A percentile compares a stretch with the other conserved stretches of the same genome.
Conservation (phyloP, 2,888 invertebrate genomes). For the Lamellibrachia satsuma region DNA sequence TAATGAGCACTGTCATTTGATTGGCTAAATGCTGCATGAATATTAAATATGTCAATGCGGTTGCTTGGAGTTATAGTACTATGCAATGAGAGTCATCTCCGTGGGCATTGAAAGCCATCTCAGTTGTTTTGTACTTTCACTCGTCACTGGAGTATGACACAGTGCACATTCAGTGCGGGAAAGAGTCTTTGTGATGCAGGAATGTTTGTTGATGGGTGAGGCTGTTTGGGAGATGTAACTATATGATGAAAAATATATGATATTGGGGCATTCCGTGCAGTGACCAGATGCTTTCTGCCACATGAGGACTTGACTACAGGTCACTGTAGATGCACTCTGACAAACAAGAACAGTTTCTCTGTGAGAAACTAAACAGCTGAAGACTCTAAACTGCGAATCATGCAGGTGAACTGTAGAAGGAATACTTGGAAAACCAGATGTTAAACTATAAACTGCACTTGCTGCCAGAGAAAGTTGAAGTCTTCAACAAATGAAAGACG, state of each 20-base stretch:
- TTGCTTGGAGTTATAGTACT: neutral
- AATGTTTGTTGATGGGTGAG: neutral
- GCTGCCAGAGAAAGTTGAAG: neutral
- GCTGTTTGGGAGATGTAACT: neutral
- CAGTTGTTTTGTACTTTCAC: neutral
- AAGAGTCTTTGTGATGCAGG: neutral
- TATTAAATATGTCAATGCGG: neutral
- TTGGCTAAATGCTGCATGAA: neutral
- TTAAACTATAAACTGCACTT: neutral
- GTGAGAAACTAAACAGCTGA: neutral
- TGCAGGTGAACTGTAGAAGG: neutral
- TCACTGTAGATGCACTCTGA: neutral
- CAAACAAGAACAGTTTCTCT: neutral
- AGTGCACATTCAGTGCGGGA: neutral
- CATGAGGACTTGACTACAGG: neutral
- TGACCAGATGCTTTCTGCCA: neutral
- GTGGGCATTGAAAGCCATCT: neutral
- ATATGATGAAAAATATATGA: slow-evolving; percentile 7
- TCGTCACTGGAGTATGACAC: neutral
- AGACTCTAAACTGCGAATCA: neutral
- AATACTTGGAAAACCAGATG: neutral
- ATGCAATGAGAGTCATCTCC: neutral
- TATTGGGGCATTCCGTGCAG: neutral
- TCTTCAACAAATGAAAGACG: neutral
- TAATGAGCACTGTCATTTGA: neutral